Percentiles rank a stretch among this genome's conserved stretches.
phyloP scores from a whole-genome alignment of 2,888 invertebrate species.

The Drosophila affinis region DNA sequence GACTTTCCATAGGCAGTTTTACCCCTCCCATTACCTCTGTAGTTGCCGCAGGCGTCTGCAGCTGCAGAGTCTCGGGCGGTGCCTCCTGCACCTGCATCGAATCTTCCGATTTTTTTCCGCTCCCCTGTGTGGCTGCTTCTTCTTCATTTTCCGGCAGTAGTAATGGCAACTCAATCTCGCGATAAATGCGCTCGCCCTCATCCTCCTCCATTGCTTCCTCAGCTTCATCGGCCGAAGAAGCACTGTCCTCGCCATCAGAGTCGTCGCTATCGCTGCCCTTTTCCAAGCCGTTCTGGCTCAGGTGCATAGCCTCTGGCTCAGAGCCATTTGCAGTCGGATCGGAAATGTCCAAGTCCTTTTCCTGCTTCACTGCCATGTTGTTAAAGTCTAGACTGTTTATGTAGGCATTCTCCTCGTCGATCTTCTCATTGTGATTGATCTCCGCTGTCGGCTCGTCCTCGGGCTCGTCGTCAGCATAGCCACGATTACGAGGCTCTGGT shows the following conservation, averaged over 20 bases:
- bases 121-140: background rate
- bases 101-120: background rate
- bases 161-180: slow-evolving; percentile 64
- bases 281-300: slow-evolving; percentile 43
- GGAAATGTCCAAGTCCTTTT: slow-evolving; percentile 77
- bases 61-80: background rate
- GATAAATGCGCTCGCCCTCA: slow-evolving; percentile 58
- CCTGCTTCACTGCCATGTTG: slow-evolving; percentile 80
- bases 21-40: background rate
- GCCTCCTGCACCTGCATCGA: background rate
- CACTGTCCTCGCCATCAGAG: slow-evolving; percentile 46
- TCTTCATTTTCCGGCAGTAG: background rate
- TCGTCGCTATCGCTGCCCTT: slow-evolving; percentile 9
- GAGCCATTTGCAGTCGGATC: slow-evolving; percentile 53
- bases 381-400: slow-evolving; percentile 75
- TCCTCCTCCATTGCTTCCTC: slow-evolving; percentile 59
- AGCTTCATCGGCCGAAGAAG: slow-evolving; percentile 64
- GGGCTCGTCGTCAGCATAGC: slow-evolving; percentile 69
- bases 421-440: slow-evolving; percentile 63
- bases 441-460: slow-evolving; percentile 48
- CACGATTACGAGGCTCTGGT: slow-evolving; percentile 74
- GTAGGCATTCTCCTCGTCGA: slow-evolving; percentile 59
- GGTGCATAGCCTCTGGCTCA: slow-evolving; percentile 27
- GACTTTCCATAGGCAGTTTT: background rate
- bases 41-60: background rate